These are phyloP conservation scores for Lampropteryx suffumata DNA, from an alignment of 2,888 invertebrate genomes.

Conservation along the genomic window DNA sequence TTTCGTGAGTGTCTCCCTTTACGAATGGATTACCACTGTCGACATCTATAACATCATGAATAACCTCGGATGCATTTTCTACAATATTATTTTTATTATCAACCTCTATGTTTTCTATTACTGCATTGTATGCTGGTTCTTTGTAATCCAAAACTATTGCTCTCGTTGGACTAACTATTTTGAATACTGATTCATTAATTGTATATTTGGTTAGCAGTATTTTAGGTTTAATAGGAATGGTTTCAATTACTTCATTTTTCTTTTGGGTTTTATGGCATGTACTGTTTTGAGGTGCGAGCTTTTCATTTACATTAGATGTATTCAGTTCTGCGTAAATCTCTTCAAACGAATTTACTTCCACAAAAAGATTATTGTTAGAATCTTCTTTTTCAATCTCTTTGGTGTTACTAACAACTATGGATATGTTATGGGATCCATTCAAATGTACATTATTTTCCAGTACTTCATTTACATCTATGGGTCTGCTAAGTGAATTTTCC, in stretches of 20 bases:
- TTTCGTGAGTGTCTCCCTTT: constrained; percentile 8
- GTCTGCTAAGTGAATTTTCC: background rate
- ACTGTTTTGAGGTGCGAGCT: background rate
- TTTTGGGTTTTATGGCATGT: background rate
- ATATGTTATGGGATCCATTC: constrained; percentile 45
- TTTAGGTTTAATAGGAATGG: constrained; percentile 18
- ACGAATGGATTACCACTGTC: constrained; percentile 1
- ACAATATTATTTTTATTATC: constrained; percentile 12
- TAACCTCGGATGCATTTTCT: constrained; percentile 14
- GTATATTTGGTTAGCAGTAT: constrained; percentile 40
- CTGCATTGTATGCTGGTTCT: constrained; percentile 46
- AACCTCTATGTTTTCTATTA: constrained; percentile 44
- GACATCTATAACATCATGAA: constrained; percentile 4
- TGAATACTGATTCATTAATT: constrained; percentile 42
- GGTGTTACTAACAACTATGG: constrained; percentile 36
- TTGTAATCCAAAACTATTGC: constrained; percentile 49
- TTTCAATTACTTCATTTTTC: constrained; percentile 4
- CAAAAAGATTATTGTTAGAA: constrained; percentile 64
- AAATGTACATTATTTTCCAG: constrained; percentile 27
- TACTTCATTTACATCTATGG: constrained; percentile 37
- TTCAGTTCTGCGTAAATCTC: constrained; percentile 72
- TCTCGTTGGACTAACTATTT: constrained; percentile 41
- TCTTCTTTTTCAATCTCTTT: constrained; percentile 47
- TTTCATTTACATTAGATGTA: constrained; percentile 28
- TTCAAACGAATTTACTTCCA: constrained; percentile 67